These are phyloP conservation scores for Pseudopodoces humilis DNA, from an alignment of 2,113 vertebrate genomes.

Conservation along the genomic window DNA sequence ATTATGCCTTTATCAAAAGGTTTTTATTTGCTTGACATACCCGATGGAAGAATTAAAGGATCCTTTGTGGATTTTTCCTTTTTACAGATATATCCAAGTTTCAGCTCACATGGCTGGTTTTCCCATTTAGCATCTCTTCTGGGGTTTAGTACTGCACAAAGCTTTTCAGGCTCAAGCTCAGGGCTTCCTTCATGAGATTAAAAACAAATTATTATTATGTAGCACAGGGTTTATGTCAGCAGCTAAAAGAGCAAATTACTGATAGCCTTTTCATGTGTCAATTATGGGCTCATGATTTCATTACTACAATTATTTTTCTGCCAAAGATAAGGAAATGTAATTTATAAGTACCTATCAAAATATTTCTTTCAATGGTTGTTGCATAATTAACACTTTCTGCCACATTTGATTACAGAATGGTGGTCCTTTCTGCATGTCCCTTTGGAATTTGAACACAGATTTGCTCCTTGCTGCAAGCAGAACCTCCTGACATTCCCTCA, in stretches of 20 bases:
- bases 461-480: background rate
- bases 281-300: background rate
- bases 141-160: slow-evolving; percentile 84
- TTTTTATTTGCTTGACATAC: slow-evolving; percentile 36
- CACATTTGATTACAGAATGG: background rate
- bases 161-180: slow-evolving; percentile 79
- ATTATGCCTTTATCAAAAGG: background rate
- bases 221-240: background rate
- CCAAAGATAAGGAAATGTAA: background rate
- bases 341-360: background rate
- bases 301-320: background rate
- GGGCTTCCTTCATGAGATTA: slow-evolving; percentile 81
- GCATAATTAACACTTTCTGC: background rate
- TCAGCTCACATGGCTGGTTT: slow-evolving; percentile 79
- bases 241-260: background rate
- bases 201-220: background rate
- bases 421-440: background rate
- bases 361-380: background rate
- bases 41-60: slow-evolving; percentile 52
- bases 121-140: slow-evolving; percentile 89
- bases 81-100: slow-evolving; percentile 89
- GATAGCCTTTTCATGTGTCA: background rate
- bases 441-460: background rate
- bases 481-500: background rate
- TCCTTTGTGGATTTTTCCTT: slow-evolving; percentile 79